Evolutionary conservation across 2,888 invertebrate genomes (phyloP).

Genomic region (Bembecia ichneumoniformis): DNA sequence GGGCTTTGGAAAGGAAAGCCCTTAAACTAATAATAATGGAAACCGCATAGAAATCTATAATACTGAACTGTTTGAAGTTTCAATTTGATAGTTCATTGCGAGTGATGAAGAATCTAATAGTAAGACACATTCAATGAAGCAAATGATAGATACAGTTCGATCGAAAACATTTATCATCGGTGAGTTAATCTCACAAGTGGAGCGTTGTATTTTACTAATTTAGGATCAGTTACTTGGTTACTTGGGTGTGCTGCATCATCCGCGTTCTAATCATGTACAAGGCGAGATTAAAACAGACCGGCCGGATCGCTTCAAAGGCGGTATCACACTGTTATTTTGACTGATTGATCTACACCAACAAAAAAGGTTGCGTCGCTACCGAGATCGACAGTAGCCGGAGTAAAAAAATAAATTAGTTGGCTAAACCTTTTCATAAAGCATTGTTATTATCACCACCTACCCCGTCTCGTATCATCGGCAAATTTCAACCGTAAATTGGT

Average conservation of each 20-base stretch:
- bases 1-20: too few relatives aligned
- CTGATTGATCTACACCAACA: slow-evolving; percentile 68
- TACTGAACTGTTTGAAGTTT: too few relatives aligned
- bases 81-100: too few relatives aligned
- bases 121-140: neutral
- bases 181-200: slow-evolving; percentile 41
- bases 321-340: slow-evolving; percentile 73
- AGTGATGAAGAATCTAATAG: too few relatives aligned
- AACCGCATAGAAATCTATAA: too few relatives aligned
- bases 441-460: slow-evolving; percentile 70
- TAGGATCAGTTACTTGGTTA: slow-evolving; percentile 61
- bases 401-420: slow-evolving; percentile 71
- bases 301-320: slow-evolving; percentile 69
- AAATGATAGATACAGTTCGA: neutral
- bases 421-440: slow-evolving; percentile 71
- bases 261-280: slow-evolving; percentile 70
- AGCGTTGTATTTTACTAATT: slow-evolving; percentile 51
- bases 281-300: slow-evolving; percentile 69
- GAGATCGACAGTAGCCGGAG: slow-evolving; percentile 69
- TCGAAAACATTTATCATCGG: neutral
- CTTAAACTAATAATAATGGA: too few relatives aligned
- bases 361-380: slow-evolving; percentile 68
- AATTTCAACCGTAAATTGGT: slow-evolving; percentile 1
- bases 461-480: slow-evolving; percentile 41
- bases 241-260: slow-evolving; percentile 66